Percentiles rank a stretch among this genome's conserved stretches.
Conservation (phyloP, 2,113 vertebrate species). For the Acinonyx jubatus region DNA sequence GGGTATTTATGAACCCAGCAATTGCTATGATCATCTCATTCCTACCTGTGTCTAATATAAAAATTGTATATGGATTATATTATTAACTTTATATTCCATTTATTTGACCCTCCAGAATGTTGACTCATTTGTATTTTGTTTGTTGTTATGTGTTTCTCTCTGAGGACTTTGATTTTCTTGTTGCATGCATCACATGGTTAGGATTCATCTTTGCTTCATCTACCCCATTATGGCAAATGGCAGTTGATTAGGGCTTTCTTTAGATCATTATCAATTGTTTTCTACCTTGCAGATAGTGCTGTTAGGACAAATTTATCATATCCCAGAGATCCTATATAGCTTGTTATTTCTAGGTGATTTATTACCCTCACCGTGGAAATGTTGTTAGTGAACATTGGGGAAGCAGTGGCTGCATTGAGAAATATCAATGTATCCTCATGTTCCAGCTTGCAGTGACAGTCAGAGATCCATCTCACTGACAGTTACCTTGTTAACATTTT, state of each 20-base stretch:
- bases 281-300: constrained; percentile 86
- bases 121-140: constrained; percentile 65
- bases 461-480: constrained; percentile 94
- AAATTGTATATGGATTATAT: constrained; percentile 64
- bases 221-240: constrained; percentile 84
- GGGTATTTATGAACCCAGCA: neutral
- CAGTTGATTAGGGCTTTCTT: constrained; percentile 90
- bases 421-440: constrained; percentile 95
- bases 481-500: constrained; percentile 96
- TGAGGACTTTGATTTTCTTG: constrained; percentile 31
- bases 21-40: constrained; percentile 68
- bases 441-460: constrained; percentile 90
- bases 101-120: constrained; percentile 67
- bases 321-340: constrained; percentile 84
- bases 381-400: constrained; percentile 91
- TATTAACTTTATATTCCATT: constrained; percentile 80
- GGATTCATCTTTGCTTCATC: constrained; percentile 80
- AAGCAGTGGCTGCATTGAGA: constrained; percentile 92
- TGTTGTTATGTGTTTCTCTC: neutral
- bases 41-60: constrained; percentile 72
- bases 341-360: constrained; percentile 92
- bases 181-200: constrained; percentile 66
- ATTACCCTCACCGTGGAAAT: constrained; percentile 89
- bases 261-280: constrained; percentile 91
- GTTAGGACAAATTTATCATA: constrained; percentile 87